Percentiles rank a stretch among this genome's conserved stretches.
Evolutionary conservation across 2,888 invertebrate species (phyloP).

Genomic region (Cryptosula pallasiana): DNA sequence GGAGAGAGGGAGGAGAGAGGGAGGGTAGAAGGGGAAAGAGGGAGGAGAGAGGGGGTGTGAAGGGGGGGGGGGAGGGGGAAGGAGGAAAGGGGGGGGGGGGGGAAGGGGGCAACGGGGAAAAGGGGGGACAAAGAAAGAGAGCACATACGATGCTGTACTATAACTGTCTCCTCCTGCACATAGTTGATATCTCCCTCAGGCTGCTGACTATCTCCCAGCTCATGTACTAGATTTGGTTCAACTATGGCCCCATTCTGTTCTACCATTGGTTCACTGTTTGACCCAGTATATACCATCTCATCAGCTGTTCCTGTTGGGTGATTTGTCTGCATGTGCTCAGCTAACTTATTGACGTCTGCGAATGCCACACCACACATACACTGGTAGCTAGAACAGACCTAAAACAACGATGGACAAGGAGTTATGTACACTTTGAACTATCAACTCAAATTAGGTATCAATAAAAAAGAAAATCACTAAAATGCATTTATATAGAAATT

Average conservation of each 20-base stretch:
- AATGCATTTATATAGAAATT: no score
- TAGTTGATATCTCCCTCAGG: no score
- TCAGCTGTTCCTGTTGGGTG: background rate
- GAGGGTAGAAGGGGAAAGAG: background rate
- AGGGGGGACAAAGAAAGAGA: background rate
- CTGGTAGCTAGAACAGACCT: background rate
- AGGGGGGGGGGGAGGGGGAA: background rate
- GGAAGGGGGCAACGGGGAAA: background rate
- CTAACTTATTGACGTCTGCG: background rate
- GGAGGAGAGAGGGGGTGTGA: background rate
- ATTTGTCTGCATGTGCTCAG: background rate
- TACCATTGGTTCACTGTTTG: no score
- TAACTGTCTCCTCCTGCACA: no score
- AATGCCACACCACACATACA: constrained; percentile 16
- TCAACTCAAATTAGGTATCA: no score
- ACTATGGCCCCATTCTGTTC: no score
- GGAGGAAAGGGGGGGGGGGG: background rate
- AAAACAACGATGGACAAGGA: background rate
- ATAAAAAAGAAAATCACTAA: no score
- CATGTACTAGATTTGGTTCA: no score
- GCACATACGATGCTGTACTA: no score
- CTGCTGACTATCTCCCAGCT: no score
- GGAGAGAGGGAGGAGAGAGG: background rate
- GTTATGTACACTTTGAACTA: no score
- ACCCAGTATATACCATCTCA: no score